Conservation (phyloP, 2,797 vertebrate genomes). For the Leontocebus nigricollis region DNA sequence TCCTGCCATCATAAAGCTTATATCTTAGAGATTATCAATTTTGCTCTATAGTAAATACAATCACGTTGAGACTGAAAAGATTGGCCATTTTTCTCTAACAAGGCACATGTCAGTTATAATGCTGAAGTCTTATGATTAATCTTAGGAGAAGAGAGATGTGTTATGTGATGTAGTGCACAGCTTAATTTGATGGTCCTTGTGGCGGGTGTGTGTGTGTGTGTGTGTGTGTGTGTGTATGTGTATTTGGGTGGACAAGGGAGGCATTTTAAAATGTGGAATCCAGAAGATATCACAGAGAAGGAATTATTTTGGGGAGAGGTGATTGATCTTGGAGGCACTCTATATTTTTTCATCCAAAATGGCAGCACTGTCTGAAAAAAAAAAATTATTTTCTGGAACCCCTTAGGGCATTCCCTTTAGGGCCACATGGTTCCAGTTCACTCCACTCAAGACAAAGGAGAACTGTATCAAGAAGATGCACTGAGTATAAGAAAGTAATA, state of each 20-base stretch:
- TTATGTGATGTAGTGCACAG: neutral
- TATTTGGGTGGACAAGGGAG: neutral
- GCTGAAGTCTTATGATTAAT: neutral
- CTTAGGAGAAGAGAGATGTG: neutral
- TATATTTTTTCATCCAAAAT: conserved; percentile 31
- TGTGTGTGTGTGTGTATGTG: neutral
- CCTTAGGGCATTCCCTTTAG: neutral
- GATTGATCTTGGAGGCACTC: neutral
- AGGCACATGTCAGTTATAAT: neutral
- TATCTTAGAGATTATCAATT: neutral
- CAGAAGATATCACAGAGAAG: neutral
- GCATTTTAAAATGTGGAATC: conserved; percentile 7
- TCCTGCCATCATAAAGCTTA: neutral
- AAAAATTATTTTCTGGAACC: conserved; percentile 35
- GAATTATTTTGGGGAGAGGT: neutral
- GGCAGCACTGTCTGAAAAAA: neutral
- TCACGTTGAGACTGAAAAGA: neutral
- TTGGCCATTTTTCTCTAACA: conserved; percentile 3
- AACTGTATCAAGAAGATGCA: neutral
- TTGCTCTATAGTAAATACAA: neutral
- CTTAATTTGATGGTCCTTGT: neutral
- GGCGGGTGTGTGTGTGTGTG: neutral
- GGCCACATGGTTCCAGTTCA: neutral
- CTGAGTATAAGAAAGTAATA: neutral
- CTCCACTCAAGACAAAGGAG: neutral